phyloP scores from a whole-genome alignment of 2,797 vertebrate species.

The Esox masquinongy region DNA sequence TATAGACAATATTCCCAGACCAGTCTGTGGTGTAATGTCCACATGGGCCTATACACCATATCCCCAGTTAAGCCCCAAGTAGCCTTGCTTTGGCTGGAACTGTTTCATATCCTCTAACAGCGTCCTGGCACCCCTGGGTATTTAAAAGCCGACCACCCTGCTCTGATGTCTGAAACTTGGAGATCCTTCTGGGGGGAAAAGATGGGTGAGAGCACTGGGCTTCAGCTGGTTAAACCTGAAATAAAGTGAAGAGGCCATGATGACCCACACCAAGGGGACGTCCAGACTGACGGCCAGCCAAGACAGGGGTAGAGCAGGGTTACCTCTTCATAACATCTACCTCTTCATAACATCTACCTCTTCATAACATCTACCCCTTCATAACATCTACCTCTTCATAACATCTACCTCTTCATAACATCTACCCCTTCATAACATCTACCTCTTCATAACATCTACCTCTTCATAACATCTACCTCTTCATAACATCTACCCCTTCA shows the following conservation, averaged over 20 bases:
- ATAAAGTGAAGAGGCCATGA: background rate
- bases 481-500: too few species aligned
- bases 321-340: too few species aligned
- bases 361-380: too few species aligned
- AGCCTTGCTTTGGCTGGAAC: background rate
- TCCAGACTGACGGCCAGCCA: background rate
- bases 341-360: background rate
- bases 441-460: background rate
- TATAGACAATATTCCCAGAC: background rate
- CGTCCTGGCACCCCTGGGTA: background rate
- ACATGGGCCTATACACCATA: background rate
- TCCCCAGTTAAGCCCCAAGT: background rate
- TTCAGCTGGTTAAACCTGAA: background rate
- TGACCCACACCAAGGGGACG: background rate
- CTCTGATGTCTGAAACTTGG: background rate
- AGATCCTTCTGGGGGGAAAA: background rate
- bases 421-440: too few species aligned
- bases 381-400: too few species aligned
- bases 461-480: too few species aligned
- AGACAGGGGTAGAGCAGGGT: background rate
- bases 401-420: too few species aligned
- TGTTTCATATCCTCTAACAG: background rate
- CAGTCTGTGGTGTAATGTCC: too few species aligned
- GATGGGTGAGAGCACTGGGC: background rate
- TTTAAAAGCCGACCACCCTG: background rate